Evolutionary conservation across 2,113 vertebrate species (phyloP), one percentile per base, ranked within the genome.

Genomic region (Rhabdomys dilectus): DNA sequence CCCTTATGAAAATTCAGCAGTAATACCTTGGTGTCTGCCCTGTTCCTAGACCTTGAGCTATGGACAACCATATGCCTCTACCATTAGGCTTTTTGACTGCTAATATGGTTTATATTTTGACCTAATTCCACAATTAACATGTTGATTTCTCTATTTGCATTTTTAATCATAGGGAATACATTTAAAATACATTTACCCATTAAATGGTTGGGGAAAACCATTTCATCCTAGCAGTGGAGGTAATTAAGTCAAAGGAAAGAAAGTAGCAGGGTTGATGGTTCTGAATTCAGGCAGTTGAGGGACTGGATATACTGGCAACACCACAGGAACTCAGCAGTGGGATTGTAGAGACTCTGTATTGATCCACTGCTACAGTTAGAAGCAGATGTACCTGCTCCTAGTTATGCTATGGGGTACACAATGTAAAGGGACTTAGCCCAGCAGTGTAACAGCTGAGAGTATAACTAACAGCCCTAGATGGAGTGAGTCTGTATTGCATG

Each of bases 401-500:
- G 0, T 45, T 45, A 45, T 34, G 26, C 76, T 90, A 0, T 19
- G 1, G 70, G 39, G 4, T 76, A 11, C 1, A 36, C 5, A 22
- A 24, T 7, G 3, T n/a, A 2, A 1, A 53, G 36, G 64, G n/a
- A 42, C 62, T 78, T 64, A 39, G 36, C n/a, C 26, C 7, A 3
- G 42, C 31, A 34, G 64, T 21, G 95, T 62, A 48, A 5, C 39
- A 81, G 45, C 24, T 70, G 22, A 11, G 48, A 78, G 60, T 19
- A 51, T 81, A 56, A 12, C 3, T 0, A 4, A 10, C 62, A 68
- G 51, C 29, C 22, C 60, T 56, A 36, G 72, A 45, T 0, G 51
- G 12, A 70, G 21, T 88, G 24, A 26, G 19, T 73, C 62, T 60
- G 1, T 80, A 19, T 73, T 39, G 62, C 17, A 39, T 5, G 24